Conservation (phyloP, 2,113 vertebrate genomes). For the Sinocyclocheilus rhinocerous region DNA sequence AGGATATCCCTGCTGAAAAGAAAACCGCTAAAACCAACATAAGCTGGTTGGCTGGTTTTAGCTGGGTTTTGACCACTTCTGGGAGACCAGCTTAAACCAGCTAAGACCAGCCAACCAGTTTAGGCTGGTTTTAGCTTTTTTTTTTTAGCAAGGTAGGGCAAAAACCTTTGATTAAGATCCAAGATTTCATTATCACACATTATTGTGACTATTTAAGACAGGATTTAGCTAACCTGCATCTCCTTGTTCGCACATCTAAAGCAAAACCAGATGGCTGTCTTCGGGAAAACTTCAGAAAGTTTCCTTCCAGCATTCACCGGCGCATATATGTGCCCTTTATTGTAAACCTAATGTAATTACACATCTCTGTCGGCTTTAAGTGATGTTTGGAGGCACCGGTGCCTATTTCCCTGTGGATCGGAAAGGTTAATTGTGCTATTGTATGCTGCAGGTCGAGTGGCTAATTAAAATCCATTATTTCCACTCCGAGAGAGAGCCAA, state of each 20-base stretch:
- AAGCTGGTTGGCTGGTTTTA: neutral
- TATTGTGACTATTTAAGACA: neutral
- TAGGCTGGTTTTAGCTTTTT: neutral
- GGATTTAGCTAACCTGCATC: neutral
- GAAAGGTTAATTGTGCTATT: conserved; percentile 49
- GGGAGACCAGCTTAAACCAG: neutral
- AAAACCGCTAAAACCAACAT: too few relatives aligned
- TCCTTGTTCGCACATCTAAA: neutral
- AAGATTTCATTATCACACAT: neutral
- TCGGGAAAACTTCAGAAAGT: neutral
- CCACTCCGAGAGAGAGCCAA: conserved; percentile 12
- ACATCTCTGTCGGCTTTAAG: conserved; percentile 32
- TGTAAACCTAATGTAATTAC: conserved; percentile 43
- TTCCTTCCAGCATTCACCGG: neutral
- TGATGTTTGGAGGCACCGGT: conserved; percentile 24
- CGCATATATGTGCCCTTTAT: conserved; percentile 22
- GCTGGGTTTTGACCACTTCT: neutral
- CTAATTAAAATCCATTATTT: conserved; percentile 59
- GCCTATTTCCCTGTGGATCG: conserved; percentile 28
- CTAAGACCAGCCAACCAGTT: neutral
- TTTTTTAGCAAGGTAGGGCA: neutral
- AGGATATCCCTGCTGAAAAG: neutral
- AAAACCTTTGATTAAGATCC: neutral
- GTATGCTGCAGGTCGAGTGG: conserved; percentile 46
- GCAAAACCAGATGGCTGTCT: neutral